Evolutionary conservation across 2,113 vertebrate species (phyloP), one percentile per base, ranked within the genome.

Genomic region (Electrona antarctica): DNA sequence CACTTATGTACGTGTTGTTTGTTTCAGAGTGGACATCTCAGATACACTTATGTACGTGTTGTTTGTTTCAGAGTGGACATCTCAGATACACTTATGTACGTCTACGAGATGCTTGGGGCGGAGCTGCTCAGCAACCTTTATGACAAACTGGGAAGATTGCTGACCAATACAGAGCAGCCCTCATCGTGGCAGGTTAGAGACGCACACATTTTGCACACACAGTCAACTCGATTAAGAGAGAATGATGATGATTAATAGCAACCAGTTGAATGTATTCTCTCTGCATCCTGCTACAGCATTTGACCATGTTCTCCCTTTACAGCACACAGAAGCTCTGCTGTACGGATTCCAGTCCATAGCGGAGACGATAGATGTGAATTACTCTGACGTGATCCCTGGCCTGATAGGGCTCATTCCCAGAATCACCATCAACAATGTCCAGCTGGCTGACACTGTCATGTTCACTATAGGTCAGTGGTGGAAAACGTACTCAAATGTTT

Each of bases 271-370:
- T 52, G 1, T 0, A 41, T 41, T 41, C 33, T 41, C 1, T 41
- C 33, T 41, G 11, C 59, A 45, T n/a, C 41, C 47, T 14, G 48
- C 13, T 54, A 5, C 49, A 50, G 49, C 11, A 54, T 2, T 0
- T 46, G 13, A 57, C 55, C 74, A 21, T 33, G 7, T 48, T 28
- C 59, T 61, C 14, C 45, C 80, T 48, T 62, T 76, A 11, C 88
- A 99, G 98, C 96, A 99, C 90, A 99, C 96, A 0, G 98, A 99
- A 80, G 97, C 98, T 41, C 93, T 99, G 85, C 94, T 99, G 60
- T 99, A 98, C 0, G 97, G 97, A 82, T 99, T 99, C 93, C 97
- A 99, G 85, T 99, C 98, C 87, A 99, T 99, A 61, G 97, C 98
- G 0, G 98, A 99, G 92, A 99, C 98, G 51, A 98, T 98, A 2